These are phyloP conservation scores for Natator depressus DNA, from an alignment of 2,113 vertebrate genomes.

Conservation along the genomic window DNA sequence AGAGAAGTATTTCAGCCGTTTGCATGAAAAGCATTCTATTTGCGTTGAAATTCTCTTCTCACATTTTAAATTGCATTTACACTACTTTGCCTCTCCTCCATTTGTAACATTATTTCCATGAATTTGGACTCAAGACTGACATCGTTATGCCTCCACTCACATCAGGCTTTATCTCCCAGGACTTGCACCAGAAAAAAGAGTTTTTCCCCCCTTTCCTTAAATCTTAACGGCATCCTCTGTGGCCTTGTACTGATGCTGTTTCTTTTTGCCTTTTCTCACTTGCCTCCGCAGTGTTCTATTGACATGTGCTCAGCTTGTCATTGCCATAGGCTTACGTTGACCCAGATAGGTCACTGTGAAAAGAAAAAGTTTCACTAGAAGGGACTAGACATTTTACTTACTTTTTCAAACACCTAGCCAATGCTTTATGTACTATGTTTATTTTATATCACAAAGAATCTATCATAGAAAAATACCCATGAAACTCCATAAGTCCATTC, in stretches of 20 bases:
- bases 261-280: background rate
- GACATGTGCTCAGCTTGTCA: background rate
- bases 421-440: background rate
- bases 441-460: background rate
- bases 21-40: conserved; percentile 70
- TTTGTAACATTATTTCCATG: conserved; percentile 73
- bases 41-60: conserved; percentile 70
- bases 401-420: background rate
- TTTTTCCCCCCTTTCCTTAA: conserved; percentile 43
- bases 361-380: too few species aligned
- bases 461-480: background rate
- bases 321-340: background rate
- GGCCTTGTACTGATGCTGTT: background rate
- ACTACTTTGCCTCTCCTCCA: conserved; percentile 72
- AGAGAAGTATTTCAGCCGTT: conserved; percentile 73
- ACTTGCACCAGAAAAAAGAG: conserved; percentile 74
- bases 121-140: conserved; percentile 65
- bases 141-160: conserved; percentile 61
- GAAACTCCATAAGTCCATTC: background rate
- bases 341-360: too few species aligned
- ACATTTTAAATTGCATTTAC: conserved; percentile 68
- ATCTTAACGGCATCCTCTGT: conserved; percentile 29
- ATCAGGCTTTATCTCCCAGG: conserved; percentile 58
- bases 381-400: background rate
- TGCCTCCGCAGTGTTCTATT: background rate